Percentiles rank a stretch among this genome's conserved stretches.
Evolutionary conservation across 2,797 vertebrate species (phyloP).

Genomic region (Anomalospiza imberbis): DNA sequence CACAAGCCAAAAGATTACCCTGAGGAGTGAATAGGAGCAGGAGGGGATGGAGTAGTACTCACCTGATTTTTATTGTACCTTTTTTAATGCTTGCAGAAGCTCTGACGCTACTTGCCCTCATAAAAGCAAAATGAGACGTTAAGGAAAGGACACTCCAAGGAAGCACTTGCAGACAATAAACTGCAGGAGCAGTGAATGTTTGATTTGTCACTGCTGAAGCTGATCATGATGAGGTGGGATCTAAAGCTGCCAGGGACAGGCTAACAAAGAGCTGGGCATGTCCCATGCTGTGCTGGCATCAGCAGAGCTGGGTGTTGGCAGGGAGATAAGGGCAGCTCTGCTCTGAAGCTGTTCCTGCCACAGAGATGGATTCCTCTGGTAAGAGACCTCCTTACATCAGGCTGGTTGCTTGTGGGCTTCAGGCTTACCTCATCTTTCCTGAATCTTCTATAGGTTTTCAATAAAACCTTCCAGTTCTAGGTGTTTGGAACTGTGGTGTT

Average conservation of each 20-base stretch:
- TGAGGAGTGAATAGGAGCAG: neutral
- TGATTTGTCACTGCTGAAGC: neutral
- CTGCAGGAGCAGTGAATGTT: neutral
- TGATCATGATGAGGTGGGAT: neutral
- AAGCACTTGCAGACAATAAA: neutral
- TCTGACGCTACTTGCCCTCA: neutral
- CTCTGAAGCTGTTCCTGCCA: neutral
- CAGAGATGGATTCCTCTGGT: neutral
- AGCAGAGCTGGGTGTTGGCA: neutral
- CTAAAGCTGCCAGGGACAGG: neutral
- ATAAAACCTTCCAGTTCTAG: neutral
- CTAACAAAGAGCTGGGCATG: neutral
- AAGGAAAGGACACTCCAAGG: neutral
- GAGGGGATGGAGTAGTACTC: neutral
- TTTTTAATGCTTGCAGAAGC: neutral
- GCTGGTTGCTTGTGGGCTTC: neutral
- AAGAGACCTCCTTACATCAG: fast-evolving
- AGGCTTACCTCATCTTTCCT: neutral
- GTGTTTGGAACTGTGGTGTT: neutral
- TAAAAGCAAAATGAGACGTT: neutral
- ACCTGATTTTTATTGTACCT: neutral
- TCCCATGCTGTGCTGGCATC: neutral
- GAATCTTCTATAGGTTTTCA: neutral
- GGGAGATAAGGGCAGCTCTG: neutral
- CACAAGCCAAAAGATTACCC: neutral